Percentiles rank a stretch among this genome's conserved stretches.
phyloP scores from a whole-genome alignment of 1,140 invertebrate genomes.

The Ostrea edulis region DNA sequence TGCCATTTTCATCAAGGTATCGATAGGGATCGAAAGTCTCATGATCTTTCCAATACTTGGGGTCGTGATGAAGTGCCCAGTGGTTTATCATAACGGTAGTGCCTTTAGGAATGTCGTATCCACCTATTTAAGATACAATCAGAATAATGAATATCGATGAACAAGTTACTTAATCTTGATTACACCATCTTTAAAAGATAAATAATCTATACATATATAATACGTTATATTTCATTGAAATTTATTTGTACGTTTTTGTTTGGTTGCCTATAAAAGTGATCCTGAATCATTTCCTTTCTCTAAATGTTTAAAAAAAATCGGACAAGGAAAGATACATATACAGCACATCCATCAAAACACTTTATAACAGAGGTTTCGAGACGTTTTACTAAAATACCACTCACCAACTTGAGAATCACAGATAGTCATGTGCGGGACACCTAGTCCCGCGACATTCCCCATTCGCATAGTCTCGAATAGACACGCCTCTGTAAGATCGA shows the following conservation, averaged over 20 bases:
- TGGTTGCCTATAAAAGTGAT: neutral
- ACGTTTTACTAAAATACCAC: too few species aligned
- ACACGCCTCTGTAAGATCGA: conserved; percentile 38
- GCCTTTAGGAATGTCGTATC: conserved; percentile 85
- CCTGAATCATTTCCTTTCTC: too few species aligned
- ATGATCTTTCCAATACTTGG: conserved; percentile 86
- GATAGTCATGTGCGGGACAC: conserved; percentile 37
- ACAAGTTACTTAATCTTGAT: too few species aligned
- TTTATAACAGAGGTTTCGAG: too few species aligned
- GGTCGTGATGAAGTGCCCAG: conserved; percentile 87
- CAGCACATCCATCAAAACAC: too few species aligned
- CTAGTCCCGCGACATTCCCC: neutral
- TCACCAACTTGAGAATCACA: conserved; percentile 50
- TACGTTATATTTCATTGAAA: too few species aligned
- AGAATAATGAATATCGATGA: neutral
- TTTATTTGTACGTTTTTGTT: too few species aligned
- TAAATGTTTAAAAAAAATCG: too few species aligned
- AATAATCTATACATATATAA: too few species aligned
- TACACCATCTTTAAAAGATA: too few species aligned
- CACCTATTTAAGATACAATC: conserved; percentile 42
- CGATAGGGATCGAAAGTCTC: conserved; percentile 87
- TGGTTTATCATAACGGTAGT: conserved; percentile 92
- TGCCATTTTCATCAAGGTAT: conserved; percentile 72
- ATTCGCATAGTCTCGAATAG: conserved; percentile 43
- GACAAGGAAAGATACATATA: too few species aligned